Evolutionary conservation across 1,140 invertebrate species (phyloP).

Genomic region (Batillaria attramentaria): DNA sequence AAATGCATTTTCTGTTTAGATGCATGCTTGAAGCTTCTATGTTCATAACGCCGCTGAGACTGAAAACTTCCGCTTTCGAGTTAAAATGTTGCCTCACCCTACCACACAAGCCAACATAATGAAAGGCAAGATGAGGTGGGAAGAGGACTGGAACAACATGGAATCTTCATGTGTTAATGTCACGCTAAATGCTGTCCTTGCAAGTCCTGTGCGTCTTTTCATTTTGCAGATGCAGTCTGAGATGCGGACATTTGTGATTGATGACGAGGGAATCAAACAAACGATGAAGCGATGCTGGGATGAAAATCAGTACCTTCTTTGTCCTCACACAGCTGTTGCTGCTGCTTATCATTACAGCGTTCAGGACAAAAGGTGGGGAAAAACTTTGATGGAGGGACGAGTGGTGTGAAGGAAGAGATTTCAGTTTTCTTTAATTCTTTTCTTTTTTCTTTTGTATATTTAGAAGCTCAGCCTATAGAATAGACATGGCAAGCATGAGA

Average conservation of each 20-base stretch:
- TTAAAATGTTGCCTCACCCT: no score
- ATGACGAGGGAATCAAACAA: conserved; percentile 63
- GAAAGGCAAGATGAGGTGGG: no score
- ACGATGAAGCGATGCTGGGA: conserved; percentile 69
- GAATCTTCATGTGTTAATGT: no score
- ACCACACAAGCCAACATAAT: no score
- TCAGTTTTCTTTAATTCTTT: no score
- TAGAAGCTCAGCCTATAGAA: background rate
- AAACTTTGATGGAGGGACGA: no score
- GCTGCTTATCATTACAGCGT: conserved; percentile 67
- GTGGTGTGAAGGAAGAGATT: no score
- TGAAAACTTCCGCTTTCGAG: no score
- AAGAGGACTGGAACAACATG: no score
- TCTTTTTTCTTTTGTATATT: background rate
- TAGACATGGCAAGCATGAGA: background rate
- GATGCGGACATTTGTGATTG: conserved; percentile 53
- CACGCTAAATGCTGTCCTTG: background rate
- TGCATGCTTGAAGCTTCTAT: no score
- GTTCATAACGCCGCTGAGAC: no score
- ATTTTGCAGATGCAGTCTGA: conserved; percentile 53
- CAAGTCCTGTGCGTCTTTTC: background rate
- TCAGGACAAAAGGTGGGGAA: conserved; percentile 29
- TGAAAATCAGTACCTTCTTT: conserved; percentile 70
- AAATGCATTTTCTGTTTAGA: no score
- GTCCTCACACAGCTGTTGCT: conserved; percentile 74